A percentile compares a stretch with the other conserved stretches of the same genome.
Evolutionary conservation across 2,888 invertebrate species (phyloP).

Genomic region (Lasioglossum figueresi): DNA sequence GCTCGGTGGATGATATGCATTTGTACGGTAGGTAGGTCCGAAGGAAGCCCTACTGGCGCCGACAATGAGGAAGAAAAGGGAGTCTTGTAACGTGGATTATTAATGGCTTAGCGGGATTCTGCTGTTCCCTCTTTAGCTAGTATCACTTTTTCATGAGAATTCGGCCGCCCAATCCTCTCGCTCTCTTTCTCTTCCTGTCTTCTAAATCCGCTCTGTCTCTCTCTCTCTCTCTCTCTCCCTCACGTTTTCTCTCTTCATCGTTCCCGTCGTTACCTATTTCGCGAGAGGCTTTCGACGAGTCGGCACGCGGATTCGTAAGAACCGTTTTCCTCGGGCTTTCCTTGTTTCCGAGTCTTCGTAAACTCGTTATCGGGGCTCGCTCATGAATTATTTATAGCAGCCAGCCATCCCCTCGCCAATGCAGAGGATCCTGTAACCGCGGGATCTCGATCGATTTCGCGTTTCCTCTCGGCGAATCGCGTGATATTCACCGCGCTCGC

Average conservation of each 20-base stretch:
- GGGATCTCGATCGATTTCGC: constrained; percentile 55
- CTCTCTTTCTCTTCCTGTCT: not conserved
- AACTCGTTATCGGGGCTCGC: constrained; percentile 58
- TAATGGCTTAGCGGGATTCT: constrained; percentile 75
- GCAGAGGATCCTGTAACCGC: constrained; percentile 48
- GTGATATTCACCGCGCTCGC: constrained; percentile 24
- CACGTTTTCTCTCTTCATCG: not conserved
- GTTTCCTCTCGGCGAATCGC: not conserved
- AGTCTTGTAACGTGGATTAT: constrained; percentile 77
- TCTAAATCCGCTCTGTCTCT: not conserved
- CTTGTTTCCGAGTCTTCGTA: constrained; percentile 59
- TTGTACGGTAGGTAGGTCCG: constrained; percentile 80
- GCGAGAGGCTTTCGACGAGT: constrained; percentile 45
- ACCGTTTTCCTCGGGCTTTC: constrained; percentile 55
- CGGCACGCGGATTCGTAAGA: constrained; percentile 49
- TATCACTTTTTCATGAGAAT: constrained; percentile 37
- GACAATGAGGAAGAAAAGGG: constrained; percentile 36
- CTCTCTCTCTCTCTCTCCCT: not conserved
- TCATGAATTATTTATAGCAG: constrained; percentile 62
- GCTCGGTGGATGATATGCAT: constrained; percentile 82
- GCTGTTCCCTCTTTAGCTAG: constrained; percentile 45
- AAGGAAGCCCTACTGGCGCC: constrained; percentile 75
- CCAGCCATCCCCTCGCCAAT: constrained; percentile 16
- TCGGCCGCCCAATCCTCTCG: not conserved
- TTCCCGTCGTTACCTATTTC: constrained; percentile 26